phyloP scores from a whole-genome alignment of 2,888 invertebrate species.

The Leistus spinibarbis region DNA sequence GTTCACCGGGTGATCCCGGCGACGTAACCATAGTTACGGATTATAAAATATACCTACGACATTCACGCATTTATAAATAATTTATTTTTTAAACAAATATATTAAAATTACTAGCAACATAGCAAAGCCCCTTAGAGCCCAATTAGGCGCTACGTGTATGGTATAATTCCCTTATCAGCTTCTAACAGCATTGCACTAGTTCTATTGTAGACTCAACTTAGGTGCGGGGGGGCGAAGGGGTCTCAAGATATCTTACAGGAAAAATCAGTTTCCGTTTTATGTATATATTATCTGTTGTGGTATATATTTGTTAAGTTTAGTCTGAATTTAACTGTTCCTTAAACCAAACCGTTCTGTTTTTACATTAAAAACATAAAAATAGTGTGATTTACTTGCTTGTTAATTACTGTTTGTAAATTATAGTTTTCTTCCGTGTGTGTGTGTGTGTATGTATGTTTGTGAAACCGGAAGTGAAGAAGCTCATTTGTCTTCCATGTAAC shows the following conservation, averaged over 20 bases:
- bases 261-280: constrained; percentile 38
- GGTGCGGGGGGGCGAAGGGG: constrained; percentile 1
- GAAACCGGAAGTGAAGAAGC: background rate
- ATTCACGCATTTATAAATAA: too few species aligned
- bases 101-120: background rate
- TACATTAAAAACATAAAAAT: background rate
- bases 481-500: background rate
- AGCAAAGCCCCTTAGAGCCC: background rate
- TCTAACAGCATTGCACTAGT: constrained; percentile 11
- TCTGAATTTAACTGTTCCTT: background rate
- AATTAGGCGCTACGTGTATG: background rate
- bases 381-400: background rate
- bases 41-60: background rate
- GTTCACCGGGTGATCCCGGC: background rate
- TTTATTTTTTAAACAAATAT: too few species aligned
- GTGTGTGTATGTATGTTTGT: background rate
- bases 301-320: background rate
- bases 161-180: constrained; percentile 14
- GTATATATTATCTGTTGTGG: constrained; percentile 29
- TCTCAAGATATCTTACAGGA: constrained; percentile 26
- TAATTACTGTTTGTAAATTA: background rate
- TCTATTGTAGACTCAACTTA: constrained; percentile 12
- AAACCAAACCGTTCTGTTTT: background rate
- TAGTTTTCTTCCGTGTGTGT: background rate
- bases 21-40: background rate